Percentiles rank a stretch among this genome's conserved stretches.
Evolutionary conservation across 2,888 invertebrate species (phyloP).

Genomic region (Heliconius ismenius): DNA sequence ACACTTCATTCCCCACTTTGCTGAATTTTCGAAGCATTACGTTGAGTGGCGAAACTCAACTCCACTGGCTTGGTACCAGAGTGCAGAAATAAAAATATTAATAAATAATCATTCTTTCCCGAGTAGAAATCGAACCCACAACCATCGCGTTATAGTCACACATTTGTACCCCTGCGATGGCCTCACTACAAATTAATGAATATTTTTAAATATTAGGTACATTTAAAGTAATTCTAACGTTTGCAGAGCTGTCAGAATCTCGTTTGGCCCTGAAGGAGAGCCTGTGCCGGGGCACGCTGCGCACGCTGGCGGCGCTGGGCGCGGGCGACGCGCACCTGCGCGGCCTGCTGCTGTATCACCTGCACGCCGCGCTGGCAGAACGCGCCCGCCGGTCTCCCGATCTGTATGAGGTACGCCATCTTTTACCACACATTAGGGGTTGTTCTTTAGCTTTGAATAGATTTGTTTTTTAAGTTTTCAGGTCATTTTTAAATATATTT

Average conservation of each 20-base stretch:
- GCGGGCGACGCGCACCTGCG: constrained; percentile 81
- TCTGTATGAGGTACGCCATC: constrained; percentile 65
- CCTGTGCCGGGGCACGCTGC: constrained; percentile 83
- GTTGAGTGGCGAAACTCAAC: too few species aligned
- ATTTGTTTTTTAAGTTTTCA: too few species aligned
- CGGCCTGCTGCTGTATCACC: constrained; percentile 77
- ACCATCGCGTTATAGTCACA: too few species aligned
- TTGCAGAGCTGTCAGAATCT: constrained; percentile 82
- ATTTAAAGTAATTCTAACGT: not conserved
- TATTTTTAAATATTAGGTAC: not conserved
- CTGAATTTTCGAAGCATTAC: too few species aligned
- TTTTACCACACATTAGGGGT: not conserved
- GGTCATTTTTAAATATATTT: too few species aligned
- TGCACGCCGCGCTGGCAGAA: constrained; percentile 79
- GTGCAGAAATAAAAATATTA: too few species aligned
- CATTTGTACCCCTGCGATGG: not conserved
- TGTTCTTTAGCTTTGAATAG: too few species aligned
- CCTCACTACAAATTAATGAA: not conserved
- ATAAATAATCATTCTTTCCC: too few species aligned
- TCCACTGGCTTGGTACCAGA: too few species aligned
- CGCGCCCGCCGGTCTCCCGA: constrained; percentile 73
- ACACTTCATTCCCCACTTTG: too few species aligned
- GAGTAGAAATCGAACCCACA: too few species aligned
- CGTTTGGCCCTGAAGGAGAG: constrained; percentile 82
- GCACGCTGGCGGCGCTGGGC: constrained; percentile 79